Base-by-base conservation (phyloP, 1,140 invertebrate species). In the Triops longicaudatus region DNA sequence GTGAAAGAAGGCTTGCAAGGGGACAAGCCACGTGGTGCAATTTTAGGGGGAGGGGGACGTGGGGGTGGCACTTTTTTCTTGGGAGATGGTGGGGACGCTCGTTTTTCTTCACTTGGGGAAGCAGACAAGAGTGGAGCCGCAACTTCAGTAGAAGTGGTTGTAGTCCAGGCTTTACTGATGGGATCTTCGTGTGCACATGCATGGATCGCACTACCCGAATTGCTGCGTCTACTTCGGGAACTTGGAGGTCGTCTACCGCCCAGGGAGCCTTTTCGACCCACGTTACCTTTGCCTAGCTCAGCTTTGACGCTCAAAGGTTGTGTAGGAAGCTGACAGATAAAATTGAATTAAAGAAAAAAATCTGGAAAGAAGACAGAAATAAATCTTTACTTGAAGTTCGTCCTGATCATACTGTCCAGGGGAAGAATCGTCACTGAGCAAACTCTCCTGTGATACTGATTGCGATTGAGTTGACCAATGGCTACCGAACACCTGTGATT, bases 261-360 rank as follows among this genome's bases (percentile, higher is more conserved):
- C 72, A 77, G 41, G 17, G 76, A 77, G 41, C 76, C 76, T 42
- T 77, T 77, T 1, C 76, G 71, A 22, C 63, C 76, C 22, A 77
- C 73, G 37, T 71, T 31, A 42, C 76, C 76, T 73, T 77, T 77
- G 31, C 76, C 76, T 72, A 77, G 72, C 72, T 77, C 63, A 27
- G 76, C 72, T 12, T 72, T 37, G 72, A 77, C 26, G 43, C 73
- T 72, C 76, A 77, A 72, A 31, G 63, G 76, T 41, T 73, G 26
- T 26, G 72, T 73, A 43, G 76, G 76, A 22, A 77, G 72, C 76
- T 77, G 72, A 3, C 31, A 63, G 44, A 10, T 5, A 63, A 63
- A n/a, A 6, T 63, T 63, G 14, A 9, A 26, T 26, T 14, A 17
- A 44, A 44, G 14, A n/a, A 12, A n/a, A 22, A 44, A 10, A 27